Percentiles rank a stretch among this genome's conserved stretches.
phyloP scores from a whole-genome alignment of 2,888 invertebrate species.

The Micropterix aruncella region DNA sequence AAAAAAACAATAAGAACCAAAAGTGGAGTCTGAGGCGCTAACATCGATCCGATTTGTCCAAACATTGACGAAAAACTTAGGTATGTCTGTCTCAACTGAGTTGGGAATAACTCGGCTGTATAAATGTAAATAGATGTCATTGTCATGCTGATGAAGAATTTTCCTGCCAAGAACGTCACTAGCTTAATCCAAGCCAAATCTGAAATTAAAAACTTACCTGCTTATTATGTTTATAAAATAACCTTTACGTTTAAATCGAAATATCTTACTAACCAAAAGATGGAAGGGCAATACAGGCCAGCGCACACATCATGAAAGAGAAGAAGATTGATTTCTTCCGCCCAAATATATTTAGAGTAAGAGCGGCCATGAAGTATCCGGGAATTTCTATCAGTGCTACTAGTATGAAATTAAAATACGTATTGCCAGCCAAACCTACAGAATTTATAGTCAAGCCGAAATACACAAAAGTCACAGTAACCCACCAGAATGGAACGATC shows the following conservation, averaged over 20 bases:
- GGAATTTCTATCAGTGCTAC: slow-evolving; percentile 42
- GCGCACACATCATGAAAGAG: slow-evolving; percentile 39
- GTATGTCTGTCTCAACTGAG: not conserved
- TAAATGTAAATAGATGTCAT: not conserved
- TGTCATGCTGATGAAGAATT: not conserved
- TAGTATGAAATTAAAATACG: slow-evolving; percentile 59
- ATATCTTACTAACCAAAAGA: slow-evolving; percentile 38
- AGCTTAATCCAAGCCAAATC: not conserved
- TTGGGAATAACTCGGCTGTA: not conserved
- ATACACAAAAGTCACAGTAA: slow-evolving; percentile 61
- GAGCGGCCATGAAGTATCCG: slow-evolving; percentile 36
- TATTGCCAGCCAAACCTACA: slow-evolving; percentile 57
- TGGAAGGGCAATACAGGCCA: slow-evolving; percentile 42
- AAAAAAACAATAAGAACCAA: not conserved
- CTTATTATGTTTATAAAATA: too few species aligned
- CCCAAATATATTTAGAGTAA: slow-evolving; percentile 37
- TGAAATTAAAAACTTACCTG: too few species aligned
- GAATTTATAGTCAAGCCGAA: slow-evolving; percentile 66
- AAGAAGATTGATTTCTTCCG: slow-evolving; percentile 38
- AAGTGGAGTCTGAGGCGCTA: not conserved
- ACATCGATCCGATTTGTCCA: not conserved
- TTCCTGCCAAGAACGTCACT: not conserved
- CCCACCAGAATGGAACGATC: slow-evolving; percentile 20
- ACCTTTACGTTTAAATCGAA: too few species aligned
- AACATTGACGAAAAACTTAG: not conserved